These are phyloP conservation scores for Raja brachyura DNA, from an alignment of 2,113 vertebrate genomes.

Conservation along the genomic window DNA sequence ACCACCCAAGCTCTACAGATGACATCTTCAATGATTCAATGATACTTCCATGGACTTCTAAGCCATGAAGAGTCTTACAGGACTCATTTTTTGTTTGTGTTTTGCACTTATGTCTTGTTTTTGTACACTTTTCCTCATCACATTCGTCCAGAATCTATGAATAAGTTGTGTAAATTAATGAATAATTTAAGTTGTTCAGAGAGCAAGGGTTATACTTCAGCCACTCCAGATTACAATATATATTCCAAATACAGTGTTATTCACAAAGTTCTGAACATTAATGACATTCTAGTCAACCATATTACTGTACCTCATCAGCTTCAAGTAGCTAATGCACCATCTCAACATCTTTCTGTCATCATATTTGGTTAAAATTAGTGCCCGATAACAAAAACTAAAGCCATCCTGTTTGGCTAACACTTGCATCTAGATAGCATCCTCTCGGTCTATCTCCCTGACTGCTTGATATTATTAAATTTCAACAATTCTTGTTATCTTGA, in stretches of 20 bases:
- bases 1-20: too few species aligned
- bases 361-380: neutral
- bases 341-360: neutral
- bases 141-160: neutral
- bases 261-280: too few species aligned
- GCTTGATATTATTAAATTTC: neutral
- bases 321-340: neutral
- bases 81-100: too few species aligned
- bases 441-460: neutral
- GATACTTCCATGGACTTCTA: too few species aligned
- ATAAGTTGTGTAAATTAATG: neutral
- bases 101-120: too few species aligned
- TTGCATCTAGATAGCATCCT: neutral
- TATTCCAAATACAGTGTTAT: too few species aligned
- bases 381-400: neutral
- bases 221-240: too few species aligned
- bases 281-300: neutral
- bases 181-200: neutral
- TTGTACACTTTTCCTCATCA: too few species aligned
- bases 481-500: neutral
- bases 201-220: neutral
- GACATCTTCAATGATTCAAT: too few species aligned
- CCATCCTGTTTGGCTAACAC: neutral
- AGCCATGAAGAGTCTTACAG: too few species aligned
- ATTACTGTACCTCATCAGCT: neutral